Percentiles rank a stretch among this genome's conserved stretches.
Evolutionary conservation across 2,888 invertebrate species (phyloP).

Genomic region (Plemyria rubiginata): DNA sequence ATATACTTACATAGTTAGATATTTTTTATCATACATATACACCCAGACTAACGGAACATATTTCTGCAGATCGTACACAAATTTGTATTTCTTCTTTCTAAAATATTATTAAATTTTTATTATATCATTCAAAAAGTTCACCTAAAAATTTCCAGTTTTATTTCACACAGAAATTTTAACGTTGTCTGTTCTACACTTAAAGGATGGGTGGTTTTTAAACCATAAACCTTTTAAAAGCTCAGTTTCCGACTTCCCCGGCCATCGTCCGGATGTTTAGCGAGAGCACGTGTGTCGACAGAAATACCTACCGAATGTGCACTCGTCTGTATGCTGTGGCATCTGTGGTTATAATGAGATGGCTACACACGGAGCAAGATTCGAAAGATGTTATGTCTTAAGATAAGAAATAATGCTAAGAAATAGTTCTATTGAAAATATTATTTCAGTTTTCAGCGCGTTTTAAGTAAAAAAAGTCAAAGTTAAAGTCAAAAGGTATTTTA

Average conservation of each 20-base stretch:
- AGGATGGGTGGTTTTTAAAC: conserved; percentile 6
- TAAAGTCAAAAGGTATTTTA: no score
- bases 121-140: neutral
- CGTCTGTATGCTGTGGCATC: conserved; percentile 18
- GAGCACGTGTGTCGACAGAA: conserved; percentile 62
- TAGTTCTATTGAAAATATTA: no score
- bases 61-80: no score
- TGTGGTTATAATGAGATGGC: conserved; percentile 41
- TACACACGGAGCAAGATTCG: conserved; percentile 4
- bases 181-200: conserved; percentile 1
- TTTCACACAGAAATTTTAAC: neutral
- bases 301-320: conserved; percentile 45
- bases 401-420: neutral
- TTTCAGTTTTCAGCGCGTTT: no score
- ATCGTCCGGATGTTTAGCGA: conserved; percentile 75
- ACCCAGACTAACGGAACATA: no score
- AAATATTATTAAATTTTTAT: no score
- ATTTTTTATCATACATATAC: no score
- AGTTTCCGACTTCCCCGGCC: conserved; percentile 55
- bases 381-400: conserved; percentile 7
- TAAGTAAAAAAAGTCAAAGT: no score
- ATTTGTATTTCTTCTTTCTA: no score
- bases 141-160: neutral
- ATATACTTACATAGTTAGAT: no score
- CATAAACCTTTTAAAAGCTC: conserved; percentile 26